Evolutionary conservation across 2,113 vertebrate species (phyloP).

Genomic region (Antechinus flavipes): DNA sequence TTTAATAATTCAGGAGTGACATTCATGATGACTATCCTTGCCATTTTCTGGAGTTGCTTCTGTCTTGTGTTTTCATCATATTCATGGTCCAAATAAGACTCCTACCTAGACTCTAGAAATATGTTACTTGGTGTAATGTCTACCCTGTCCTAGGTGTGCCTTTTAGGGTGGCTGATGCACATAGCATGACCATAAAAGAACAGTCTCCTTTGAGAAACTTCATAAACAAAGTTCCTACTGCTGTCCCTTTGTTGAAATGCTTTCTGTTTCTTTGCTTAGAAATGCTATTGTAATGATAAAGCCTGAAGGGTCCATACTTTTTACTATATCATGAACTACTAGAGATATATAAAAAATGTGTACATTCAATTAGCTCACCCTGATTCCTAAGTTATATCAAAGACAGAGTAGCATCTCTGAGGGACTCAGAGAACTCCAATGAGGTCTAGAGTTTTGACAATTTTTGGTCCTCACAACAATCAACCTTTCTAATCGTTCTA

Average conservation of each 20-base stretch:
- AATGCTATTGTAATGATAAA: not conserved
- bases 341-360: not conserved
- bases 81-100: not conserved
- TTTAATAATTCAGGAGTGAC: not conserved
- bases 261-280: not conserved
- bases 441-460: not conserved
- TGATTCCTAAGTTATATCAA: not conserved
- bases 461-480: not conserved
- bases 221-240: not conserved
- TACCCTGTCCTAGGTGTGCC: not conserved
- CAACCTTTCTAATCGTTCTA: not conserved
- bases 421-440: not conserved
- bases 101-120: not conserved
- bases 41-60: not conserved
- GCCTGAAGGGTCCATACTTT: not conserved
- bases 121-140: not conserved
- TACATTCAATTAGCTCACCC: not conserved
- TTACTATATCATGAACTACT: not conserved
- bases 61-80: not conserved
- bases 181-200: not conserved
- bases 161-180: not conserved
- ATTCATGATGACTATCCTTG: not conserved
- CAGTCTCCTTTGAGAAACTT: not conserved
- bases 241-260: not conserved
- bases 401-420: not conserved